Evolutionary conservation across 2,888 invertebrate genomes (phyloP), one percentile per base, ranked within the genome.

Genomic region (Salticus scenicus): DNA sequence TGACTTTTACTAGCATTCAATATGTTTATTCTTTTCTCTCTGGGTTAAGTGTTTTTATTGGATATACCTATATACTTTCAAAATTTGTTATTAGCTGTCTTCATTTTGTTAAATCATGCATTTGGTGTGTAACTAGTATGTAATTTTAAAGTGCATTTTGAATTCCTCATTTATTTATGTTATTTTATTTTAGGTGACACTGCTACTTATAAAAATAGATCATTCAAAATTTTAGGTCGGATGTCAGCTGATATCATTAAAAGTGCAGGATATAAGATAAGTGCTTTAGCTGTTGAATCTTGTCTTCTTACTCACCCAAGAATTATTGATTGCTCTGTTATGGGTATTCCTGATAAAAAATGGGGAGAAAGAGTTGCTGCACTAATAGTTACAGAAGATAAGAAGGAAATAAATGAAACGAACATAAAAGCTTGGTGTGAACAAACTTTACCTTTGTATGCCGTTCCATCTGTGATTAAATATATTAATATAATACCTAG

Each of bases 171-270:
- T n/a, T n/a, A n/a, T n/a, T n/a, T n/a, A n/a, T n/a, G n/a, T n/a
- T n/a, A n/a, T n/a, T n/a, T 51, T 47, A 30, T 72, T 57, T 72
- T 57, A 93, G 94, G 97, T 4, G 97, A 97, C 91, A 94, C 95
- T 0, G 95, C 94, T 0, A 92, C 93, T 75, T 96, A 93, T 91
- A 92, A 92, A 66, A 90, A 92, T 79, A 92, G 92, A 8, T 90
- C 90, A n/a, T 96, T 96, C 91, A 94, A 93, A 90, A 95, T 97
- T 87, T 92, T 97, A 27, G 97, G 97, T 33, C 92, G 97, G 57
- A 94, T 94, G 8, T 95, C 94, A 51, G 94, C 96, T 0, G 97
- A 97, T 90, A 96, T 97, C 87, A 95, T 97, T 89, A 97, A 97
- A 91, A 94, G 95, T 74, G 95, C 96, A 17, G 97, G 96, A 0